Evolutionary conservation across 2,797 vertebrate genomes (phyloP).

Genomic region (Apodemus agrarius): DNA sequence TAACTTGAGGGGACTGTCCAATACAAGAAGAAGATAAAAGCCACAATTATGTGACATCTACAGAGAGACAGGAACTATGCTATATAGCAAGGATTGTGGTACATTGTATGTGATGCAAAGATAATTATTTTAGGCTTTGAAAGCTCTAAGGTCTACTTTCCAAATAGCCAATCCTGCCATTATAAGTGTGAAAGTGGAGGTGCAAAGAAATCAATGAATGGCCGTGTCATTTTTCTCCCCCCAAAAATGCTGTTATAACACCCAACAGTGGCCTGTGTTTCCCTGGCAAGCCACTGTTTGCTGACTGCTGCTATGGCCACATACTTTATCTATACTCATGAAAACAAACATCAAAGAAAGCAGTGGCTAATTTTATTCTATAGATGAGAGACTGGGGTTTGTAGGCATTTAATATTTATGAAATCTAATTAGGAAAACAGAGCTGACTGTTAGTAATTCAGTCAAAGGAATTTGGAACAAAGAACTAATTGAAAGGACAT

Average conservation of each 20-base stretch:
- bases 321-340: background rate
- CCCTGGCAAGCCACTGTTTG: background rate
- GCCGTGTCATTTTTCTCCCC: too few relatives aligned
- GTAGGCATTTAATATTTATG: background rate
- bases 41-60: background rate
- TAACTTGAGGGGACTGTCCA: background rate
- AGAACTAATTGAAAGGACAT: background rate
- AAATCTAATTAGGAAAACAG: conserved; percentile 28
- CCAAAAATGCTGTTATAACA: conserved; percentile 13
- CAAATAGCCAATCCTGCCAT: background rate
- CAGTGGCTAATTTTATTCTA: conserved; percentile 7
- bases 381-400: conserved; percentile 16
- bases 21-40: conserved; percentile 20
- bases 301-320: background rate
- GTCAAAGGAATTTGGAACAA: background rate
- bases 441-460: background rate
- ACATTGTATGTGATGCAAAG: conserved; percentile 12
- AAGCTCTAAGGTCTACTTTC: background rate
- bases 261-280: background rate
- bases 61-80: background rate
- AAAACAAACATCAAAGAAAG: background rate
- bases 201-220: background rate
- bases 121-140: conserved; percentile 31
- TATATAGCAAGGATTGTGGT: background rate
- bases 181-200: background rate